phyloP scores from a whole-genome alignment of 2,888 invertebrate species.

The Drosophila pseudotalamancana region DNA sequence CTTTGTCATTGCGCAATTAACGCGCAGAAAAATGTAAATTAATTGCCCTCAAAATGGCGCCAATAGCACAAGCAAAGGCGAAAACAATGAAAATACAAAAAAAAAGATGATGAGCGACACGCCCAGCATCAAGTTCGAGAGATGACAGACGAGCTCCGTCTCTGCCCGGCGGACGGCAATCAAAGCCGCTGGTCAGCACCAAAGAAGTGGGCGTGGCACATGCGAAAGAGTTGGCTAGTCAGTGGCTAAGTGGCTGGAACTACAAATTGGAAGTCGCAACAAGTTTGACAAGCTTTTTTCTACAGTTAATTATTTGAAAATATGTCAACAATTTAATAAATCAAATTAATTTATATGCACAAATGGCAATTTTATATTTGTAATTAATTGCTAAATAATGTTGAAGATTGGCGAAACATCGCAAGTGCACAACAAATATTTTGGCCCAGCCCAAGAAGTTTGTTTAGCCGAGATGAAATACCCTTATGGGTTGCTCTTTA shows the following conservation, averaged over 20 bases:
- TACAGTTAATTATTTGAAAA: neutral
- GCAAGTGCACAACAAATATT: too few relatives aligned
- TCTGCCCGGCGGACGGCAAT: slow-evolving; percentile 26
- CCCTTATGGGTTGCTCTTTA: too few relatives aligned
- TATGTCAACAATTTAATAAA: neutral
- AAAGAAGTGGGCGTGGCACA: slow-evolving; percentile 43
- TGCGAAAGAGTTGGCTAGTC: slow-evolving; percentile 26
- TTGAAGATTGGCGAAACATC: too few relatives aligned
- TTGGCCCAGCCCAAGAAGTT: too few relatives aligned
- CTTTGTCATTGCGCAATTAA: slow-evolving; percentile 77
- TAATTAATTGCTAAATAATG: too few relatives aligned
- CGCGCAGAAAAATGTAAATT: slow-evolving; percentile 69
- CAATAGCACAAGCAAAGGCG: slow-evolving; percentile 37
- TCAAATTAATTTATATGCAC: neutral
- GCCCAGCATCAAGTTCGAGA: slow-evolving; percentile 37
- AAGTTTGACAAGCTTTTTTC: neutral
- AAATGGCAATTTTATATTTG: neutral
- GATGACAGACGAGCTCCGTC: slow-evolving; percentile 28
- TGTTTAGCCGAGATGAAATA: too few relatives aligned
- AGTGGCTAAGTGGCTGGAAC: slow-evolving; percentile 10
- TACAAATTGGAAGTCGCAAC: neutral
- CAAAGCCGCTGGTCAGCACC: slow-evolving; percentile 31
- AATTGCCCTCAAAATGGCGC: slow-evolving; percentile 74
- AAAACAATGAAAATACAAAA: slow-evolving; percentile 13
- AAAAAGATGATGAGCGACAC: slow-evolving; percentile 34